phyloP scores from a whole-genome alignment of 2,113 vertebrate species.

The Gnathonemus longibarbis region DNA sequence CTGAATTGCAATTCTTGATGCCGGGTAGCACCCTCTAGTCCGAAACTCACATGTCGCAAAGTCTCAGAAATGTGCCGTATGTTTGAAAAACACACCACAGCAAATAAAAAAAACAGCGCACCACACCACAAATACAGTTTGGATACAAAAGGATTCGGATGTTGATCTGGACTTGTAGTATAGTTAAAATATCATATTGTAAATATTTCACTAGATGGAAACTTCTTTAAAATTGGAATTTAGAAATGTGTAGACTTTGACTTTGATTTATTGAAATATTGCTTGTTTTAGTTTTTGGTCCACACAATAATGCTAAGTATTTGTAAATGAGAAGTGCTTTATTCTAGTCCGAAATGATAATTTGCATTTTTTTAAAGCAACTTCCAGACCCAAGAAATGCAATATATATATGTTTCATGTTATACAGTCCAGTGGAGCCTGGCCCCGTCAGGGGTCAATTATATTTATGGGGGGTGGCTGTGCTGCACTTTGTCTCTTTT shows the following conservation, averaged over 20 bases:
- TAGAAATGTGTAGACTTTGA: not conserved
- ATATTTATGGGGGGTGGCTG: not conserved
- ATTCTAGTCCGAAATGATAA: constrained; percentile 50
- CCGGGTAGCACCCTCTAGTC: not conserved
- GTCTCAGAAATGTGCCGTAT: not conserved
- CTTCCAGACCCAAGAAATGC: constrained; percentile 47
- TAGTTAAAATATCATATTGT: not conserved
- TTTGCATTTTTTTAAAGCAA: constrained; percentile 52
- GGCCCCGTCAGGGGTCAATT: not conserved
- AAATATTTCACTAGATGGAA: not conserved
- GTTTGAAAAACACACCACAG: not conserved
- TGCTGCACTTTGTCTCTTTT: not conserved
- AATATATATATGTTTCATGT: not conserved
- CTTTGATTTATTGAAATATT: not conserved
- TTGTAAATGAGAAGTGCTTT: constrained; percentile 58
- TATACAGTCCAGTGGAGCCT: not conserved
- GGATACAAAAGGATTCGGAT: not conserved
- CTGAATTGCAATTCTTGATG: not conserved
- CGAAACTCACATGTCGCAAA: not conserved
- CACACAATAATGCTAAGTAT: constrained; percentile 43
- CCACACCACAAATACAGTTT: not conserved
- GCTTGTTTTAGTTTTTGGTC: not conserved
- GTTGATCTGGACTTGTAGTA: not conserved
- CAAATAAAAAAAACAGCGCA: not conserved
- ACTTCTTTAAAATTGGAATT: constrained; percentile 37